Evolutionary conservation across 2,797 vertebrate species (phyloP), one percentile per base, ranked within the genome.

Genomic region (Gallinago stenura): DNA sequence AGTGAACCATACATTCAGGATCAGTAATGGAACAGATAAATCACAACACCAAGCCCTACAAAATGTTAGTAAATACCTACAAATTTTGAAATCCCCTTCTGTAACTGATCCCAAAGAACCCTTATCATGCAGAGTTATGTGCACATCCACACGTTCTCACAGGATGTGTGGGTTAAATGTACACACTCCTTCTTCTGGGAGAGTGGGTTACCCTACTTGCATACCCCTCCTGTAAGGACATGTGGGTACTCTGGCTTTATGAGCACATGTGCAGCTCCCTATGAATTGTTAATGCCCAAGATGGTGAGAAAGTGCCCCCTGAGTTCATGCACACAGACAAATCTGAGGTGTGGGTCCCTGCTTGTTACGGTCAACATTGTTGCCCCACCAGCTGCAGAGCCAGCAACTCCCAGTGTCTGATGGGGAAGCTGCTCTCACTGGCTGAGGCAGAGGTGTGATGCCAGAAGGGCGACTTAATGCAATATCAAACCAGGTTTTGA

Each of bases 351-450:
- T 7, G 48, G 14, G 45, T 35, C 61, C 33, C 37, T 61, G 79
- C 46, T 24, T 25, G 14, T 21, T 24, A 24, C 39, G 51, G 66
- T 22, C 69, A 0, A 0, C 6, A 2, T n/a, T 53, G 25, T 5
- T 8, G 2, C n/a, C 41, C 14, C 10, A 12, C 21, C 45, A 18
- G 28, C 2, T 28, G 31, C 2, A 1, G 4, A 6, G 25, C 45
- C 28, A 39, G 20, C 26, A 76, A 37, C 41, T 61, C 61, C 15
- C 8, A 3, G 54, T 2, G 17, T 33, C 28, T 0, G 0, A 16
- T 8, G 15, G 30, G 24, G 11, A 51, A 41, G n/a, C 41, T 46
- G 58, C 54, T 76, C 50, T 68, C 10, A 2, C 56, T 61, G 69
- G 18, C 60, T 7, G 3, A 73, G 66, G 78, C 10, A 41, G 57